A percentile compares a stretch with the other conserved stretches of the same genome.
Conservation (phyloP, 2,113 vertebrate genomes). For the Erythrocercus mccallii region DNA sequence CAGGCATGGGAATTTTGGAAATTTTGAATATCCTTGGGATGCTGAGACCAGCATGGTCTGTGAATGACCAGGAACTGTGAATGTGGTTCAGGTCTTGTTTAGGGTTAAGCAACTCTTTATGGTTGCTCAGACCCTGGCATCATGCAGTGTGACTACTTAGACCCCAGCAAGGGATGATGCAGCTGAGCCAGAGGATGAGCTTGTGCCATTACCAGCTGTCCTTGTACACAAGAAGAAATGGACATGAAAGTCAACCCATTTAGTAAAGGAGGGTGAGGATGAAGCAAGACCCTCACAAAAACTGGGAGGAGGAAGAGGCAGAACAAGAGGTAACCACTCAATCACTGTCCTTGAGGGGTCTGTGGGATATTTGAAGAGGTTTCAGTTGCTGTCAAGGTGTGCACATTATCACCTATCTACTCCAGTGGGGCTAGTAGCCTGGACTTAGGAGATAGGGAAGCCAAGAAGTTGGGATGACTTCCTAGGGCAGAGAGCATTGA, state of each 20-base stretch:
- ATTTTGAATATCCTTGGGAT: neutral
- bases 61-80: neutral
- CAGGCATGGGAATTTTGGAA: neutral
- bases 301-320: neutral
- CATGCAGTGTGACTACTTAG: neutral
- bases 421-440: neutral
- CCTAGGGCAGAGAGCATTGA: neutral
- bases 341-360: neutral
- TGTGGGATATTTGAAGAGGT: neutral
- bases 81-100: neutral
- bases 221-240: neutral
- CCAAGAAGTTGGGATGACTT: neutral
- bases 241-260: neutral
- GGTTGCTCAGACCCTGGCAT: neutral
- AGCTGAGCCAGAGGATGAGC: neutral
- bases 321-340: neutral
- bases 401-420: neutral
- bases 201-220: neutral
- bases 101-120: neutral
- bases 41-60: neutral
- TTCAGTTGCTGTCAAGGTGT: neutral
- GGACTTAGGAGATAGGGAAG: neutral
- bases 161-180: neutral
- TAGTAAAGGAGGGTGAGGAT: neutral
- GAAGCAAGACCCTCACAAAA: neutral